phyloP scores from a whole-genome alignment of 2,888 invertebrate species.

The Physocephala rufipes region DNA sequence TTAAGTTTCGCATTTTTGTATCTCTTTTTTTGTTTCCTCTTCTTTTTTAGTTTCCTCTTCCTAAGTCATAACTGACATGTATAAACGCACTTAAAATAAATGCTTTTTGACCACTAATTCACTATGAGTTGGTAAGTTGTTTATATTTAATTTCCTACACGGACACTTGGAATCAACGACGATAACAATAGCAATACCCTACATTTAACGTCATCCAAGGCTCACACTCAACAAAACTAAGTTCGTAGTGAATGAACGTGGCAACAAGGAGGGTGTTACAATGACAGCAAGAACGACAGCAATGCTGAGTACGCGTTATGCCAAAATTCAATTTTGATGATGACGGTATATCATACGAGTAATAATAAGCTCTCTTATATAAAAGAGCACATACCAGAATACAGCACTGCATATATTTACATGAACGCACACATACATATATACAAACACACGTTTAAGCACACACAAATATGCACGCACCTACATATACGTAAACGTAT shows the following conservation, averaged over 20 bases:
- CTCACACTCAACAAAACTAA: neutral
- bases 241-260: constrained; percentile 22
- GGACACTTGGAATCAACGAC: neutral
- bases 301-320: constrained; percentile 11
- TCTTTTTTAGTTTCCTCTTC: too few species aligned
- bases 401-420: too few species aligned
- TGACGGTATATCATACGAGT: constrained; percentile 19
- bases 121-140: too few species aligned
- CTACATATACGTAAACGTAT: too few species aligned
- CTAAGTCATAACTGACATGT: too few species aligned
- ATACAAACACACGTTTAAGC: too few species aligned
- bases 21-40: too few species aligned
- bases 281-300: neutral
- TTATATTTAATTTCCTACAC: too few species aligned
- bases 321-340: constrained; percentile 33
- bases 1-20: too few species aligned
- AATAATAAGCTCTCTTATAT: constrained; percentile 31
- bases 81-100: too few species aligned
- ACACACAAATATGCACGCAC: constrained; percentile 10
- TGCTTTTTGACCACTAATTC: too few species aligned
- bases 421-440: too few species aligned
- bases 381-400: constrained; percentile 4
- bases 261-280: neutral
- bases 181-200: neutral
- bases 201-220: constrained; percentile 1